Evolutionary conservation across 2,113 vertebrate species (phyloP).

Genomic region (Muntiacus muntjak): DNA sequence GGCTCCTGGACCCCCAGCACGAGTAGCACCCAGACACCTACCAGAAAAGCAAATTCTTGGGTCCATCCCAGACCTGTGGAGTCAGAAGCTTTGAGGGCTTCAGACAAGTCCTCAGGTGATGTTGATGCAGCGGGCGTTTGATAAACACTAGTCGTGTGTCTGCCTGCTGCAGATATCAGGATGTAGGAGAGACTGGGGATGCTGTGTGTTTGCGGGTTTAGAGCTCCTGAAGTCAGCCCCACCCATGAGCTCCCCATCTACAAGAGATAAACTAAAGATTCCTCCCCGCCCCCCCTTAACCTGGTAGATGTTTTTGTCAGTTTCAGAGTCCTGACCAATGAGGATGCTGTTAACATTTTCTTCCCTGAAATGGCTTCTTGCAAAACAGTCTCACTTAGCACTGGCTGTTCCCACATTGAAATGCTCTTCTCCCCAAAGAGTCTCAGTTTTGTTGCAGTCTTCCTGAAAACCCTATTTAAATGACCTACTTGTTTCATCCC

Average conservation of each 20-base stretch:
- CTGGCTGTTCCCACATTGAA: neutral
- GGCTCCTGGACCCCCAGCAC: rapidly evolving
- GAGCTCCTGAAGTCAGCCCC: neutral
- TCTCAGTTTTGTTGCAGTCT: neutral
- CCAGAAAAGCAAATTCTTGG: neutral
- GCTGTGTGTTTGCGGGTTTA: neutral
- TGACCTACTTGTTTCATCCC: neutral
- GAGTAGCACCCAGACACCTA: neutral
- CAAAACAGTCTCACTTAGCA: neutral
- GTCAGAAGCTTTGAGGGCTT: neutral
- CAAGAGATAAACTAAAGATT: neutral
- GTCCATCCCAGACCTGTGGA: neutral
- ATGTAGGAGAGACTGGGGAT: neutral
- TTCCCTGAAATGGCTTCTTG: neutral
- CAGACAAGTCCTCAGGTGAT: neutral
- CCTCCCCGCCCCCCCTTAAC: neutral
- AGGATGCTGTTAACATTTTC: neutral
- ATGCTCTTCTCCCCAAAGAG: neutral
- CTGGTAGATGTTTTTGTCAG: neutral
- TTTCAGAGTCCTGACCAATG: neutral
- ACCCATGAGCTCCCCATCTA: neutral
- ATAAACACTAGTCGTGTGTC: no score
- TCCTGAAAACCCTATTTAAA: neutral
- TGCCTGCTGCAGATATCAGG: neutral
- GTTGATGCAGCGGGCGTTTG: rapidly evolving